These are phyloP conservation scores for Scatophagus argus DNA, from an alignment of 2,113 vertebrate genomes.

Conservation along the genomic window DNA sequence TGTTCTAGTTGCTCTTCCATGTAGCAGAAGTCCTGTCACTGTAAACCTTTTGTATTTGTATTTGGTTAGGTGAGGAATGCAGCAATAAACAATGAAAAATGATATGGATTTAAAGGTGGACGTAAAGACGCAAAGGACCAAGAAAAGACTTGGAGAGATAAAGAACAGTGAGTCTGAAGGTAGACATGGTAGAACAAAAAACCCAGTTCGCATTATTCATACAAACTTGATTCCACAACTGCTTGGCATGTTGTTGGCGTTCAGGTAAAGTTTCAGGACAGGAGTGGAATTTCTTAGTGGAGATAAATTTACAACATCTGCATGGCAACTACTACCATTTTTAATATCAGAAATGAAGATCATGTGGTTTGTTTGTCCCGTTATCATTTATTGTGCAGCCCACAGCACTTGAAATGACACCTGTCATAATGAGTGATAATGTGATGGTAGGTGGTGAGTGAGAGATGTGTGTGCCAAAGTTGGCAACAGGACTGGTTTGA, in stretches of 20 bases:
- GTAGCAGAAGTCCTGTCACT: slow-evolving; percentile 21
- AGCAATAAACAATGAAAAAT: not conserved
- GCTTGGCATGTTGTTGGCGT: not conserved
- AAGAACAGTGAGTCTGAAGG: not conserved
- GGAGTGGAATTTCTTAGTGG: too few species aligned
- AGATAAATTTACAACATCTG: too few species aligned
- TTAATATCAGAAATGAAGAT: not conserved
- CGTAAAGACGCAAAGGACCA: not conserved
- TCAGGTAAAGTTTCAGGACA: not conserved
- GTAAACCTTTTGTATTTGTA: slow-evolving; percentile 18
- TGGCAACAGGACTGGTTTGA: not conserved
- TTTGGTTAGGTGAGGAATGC: slow-evolving; percentile 16
- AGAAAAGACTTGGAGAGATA: not conserved
- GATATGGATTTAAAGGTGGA: not conserved
- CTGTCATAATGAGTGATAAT: not conserved
- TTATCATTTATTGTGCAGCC: not conserved
- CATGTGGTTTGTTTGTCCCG: not conserved
- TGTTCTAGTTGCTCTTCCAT: not conserved
- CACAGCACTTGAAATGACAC: not conserved
- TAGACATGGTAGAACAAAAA: not conserved
- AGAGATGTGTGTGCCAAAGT: not conserved
- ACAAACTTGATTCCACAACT: not conserved
- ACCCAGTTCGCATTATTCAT: not conserved
- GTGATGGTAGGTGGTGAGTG: not conserved
- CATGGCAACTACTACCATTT: not conserved